phyloP scores from a whole-genome alignment of 1,140 invertebrate species.

The Bombyx mori region DNA sequence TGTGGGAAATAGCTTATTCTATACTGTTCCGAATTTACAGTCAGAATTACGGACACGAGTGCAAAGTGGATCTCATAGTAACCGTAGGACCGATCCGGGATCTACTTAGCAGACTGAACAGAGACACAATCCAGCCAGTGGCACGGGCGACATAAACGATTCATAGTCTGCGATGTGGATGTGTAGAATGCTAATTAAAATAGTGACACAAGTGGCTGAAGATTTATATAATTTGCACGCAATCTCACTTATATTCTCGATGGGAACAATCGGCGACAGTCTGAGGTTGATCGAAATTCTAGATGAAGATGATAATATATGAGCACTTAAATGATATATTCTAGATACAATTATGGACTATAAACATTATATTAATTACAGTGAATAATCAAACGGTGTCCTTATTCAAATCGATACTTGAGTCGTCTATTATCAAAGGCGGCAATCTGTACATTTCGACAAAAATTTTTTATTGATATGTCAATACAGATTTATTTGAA shows the following conservation, averaged over 20 bases:
- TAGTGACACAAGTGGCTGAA: conserved; percentile 43
- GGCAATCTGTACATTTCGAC: no score
- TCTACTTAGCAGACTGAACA: conserved; percentile 32
- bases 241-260: conserved; percentile 46
- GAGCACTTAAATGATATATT: neutral
- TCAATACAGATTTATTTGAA: no score
- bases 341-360: neutral
- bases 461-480: no score
- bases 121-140: conserved; percentile 18
- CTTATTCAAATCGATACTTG: neutral
- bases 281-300: conserved; percentile 46
- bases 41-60: conserved; percentile 49
- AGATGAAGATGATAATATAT: conserved; percentile 45
- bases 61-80: conserved; percentile 54
- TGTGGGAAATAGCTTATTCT: conserved; percentile 64
- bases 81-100: conserved; percentile 47
- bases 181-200: conserved; percentile 45
- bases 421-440: no score
- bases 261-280: conserved; percentile 47
- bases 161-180: conserved; percentile 45
- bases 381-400: no score
- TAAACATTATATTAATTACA: neutral
- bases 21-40: conserved; percentile 50
- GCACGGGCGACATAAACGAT: conserved; percentile 1
- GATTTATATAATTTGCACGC: conserved; percentile 51